Percentiles rank a stretch among this genome's conserved stretches.
Evolutionary conservation across 1,140 invertebrate genomes (phyloP).

Genomic region (Temnothorax curvispinosus): DNA sequence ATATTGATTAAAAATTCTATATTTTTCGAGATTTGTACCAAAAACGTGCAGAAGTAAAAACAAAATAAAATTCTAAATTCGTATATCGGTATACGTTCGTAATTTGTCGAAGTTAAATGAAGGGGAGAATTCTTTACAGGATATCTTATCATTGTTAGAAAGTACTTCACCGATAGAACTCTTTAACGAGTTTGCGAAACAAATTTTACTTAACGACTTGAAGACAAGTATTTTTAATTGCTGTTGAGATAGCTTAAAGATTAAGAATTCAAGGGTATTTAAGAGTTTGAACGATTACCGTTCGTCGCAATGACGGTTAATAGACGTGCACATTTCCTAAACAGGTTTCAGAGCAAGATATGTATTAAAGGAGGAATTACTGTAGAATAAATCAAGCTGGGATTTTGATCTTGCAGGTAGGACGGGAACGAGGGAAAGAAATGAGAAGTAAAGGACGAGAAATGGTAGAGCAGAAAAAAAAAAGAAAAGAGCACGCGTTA

Average conservation of each 20-base stretch:
- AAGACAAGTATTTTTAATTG: neutral
- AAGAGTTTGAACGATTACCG: neutral
- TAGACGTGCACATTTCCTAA: conserved; percentile 29
- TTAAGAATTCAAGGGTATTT: neutral
- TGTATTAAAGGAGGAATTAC: conserved; percentile 40
- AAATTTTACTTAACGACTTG: neutral
- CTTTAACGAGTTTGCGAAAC: neutral
- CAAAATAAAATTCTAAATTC: neutral
- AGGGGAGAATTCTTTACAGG: neutral
- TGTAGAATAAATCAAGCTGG: conserved; percentile 28
- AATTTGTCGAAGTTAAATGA: neutral
- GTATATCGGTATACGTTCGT: neutral
- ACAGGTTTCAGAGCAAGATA: neutral
- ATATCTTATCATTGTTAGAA: neutral
- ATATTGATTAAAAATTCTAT: conserved; percentile 18
- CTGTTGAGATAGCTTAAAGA: neutral
- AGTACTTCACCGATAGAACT: neutral
- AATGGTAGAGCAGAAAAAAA: conserved; percentile 21
- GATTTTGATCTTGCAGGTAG: conserved; percentile 6
- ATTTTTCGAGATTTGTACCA: neutral
- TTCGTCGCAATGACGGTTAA: neutral
- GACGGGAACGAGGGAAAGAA: neutral
- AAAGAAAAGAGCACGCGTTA: conserved; percentile 16
- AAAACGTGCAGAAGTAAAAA: neutral
- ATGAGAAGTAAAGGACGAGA: conserved; percentile 20